phyloP scores from a whole-genome alignment of 2,888 invertebrate species.

The Microctonus brassicae region DNA sequence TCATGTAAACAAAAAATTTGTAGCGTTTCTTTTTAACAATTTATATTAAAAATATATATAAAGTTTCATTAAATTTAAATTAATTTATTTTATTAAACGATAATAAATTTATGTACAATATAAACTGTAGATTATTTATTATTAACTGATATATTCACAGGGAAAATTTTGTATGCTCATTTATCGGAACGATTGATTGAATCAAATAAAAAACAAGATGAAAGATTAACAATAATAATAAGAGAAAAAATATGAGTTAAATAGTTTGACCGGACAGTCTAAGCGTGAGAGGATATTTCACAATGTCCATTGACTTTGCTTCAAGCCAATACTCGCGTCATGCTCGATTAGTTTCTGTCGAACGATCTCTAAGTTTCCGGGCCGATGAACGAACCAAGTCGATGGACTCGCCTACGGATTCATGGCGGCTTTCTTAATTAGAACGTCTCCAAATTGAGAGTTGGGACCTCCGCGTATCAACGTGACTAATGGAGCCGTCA shows the following conservation, averaged over 20 bases:
- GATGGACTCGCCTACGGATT: background rate
- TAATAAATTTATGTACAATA: no score
- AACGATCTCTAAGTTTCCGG: constrained; percentile 35
- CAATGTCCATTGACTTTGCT: constrained; percentile 9
- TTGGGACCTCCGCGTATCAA: constrained; percentile 11
- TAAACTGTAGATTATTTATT: no score
- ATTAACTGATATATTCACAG: no score
- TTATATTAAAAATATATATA: no score
- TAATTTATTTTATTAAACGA: no score
- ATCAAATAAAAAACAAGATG: background rate
- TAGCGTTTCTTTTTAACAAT: no score
- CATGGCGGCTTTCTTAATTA: constrained; percentile 33
- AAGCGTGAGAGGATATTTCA: constrained; percentile 22
- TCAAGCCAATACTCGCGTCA: constrained; percentile 22
- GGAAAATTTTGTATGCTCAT: no score
- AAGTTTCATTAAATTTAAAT: no score
- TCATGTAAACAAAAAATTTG: background rate
- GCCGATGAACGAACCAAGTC: constrained; percentile 25
- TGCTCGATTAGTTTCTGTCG: constrained; percentile 36
- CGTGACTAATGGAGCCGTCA: constrained; percentile 28
- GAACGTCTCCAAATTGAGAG: constrained; percentile 24
- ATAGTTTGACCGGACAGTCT: background rate
- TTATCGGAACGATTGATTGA: background rate
- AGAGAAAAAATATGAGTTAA: background rate
- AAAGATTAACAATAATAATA: background rate